phyloP scores from a whole-genome alignment of 2,113 vertebrate genomes.

The Kryptolebias marmoratus region DNA sequence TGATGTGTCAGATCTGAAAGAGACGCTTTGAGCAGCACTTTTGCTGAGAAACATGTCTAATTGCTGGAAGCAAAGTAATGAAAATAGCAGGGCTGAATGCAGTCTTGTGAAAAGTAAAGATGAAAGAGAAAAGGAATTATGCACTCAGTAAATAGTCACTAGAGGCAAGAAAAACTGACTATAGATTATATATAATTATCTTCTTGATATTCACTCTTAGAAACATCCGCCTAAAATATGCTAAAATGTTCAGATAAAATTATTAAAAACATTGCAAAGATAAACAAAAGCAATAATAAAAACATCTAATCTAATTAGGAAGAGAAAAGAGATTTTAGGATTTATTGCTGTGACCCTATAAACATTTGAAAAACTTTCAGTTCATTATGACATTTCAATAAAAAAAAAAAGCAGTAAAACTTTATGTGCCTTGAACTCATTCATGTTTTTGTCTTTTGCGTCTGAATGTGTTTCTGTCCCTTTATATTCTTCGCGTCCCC shows the following conservation, averaged over 20 bases:
- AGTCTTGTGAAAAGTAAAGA: conserved; percentile 11
- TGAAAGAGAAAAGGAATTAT: conserved; percentile 15
- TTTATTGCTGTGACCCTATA: conserved; percentile 30
- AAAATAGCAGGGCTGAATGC: conserved; percentile 25
- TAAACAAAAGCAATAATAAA: conserved; percentile 7
- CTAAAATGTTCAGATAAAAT: conserved; percentile 24
- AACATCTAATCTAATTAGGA: conserved; percentile 1
- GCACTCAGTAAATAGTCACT: not conserved
- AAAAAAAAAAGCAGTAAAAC: conserved; percentile 54
- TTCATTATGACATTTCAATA: conserved; percentile 42
- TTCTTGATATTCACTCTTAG: conserved; percentile 7
- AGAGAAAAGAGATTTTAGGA: conserved; percentile 3
- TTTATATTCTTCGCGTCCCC: conserved; percentile 26
- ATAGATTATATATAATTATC: conserved; percentile 22
- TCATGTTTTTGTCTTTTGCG: conserved; percentile 31
- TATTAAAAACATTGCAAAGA: conserved; percentile 1
- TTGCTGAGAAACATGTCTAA: conserved; percentile 30
- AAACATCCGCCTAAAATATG: conserved; percentile 18
- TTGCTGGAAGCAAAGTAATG: conserved; percentile 16
- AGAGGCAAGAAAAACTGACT: conserved; percentile 10
- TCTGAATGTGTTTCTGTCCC: conserved; percentile 13
- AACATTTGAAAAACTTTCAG: conserved; percentile 40
- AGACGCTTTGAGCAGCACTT: conserved; percentile 20
- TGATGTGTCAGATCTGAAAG: conserved; percentile 49
- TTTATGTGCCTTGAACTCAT: conserved; percentile 38